Evolutionary conservation across 2,113 vertebrate species (phyloP), one percentile per base, ranked within the genome.

Genomic region (Neolamprologus hecqui): DNA sequence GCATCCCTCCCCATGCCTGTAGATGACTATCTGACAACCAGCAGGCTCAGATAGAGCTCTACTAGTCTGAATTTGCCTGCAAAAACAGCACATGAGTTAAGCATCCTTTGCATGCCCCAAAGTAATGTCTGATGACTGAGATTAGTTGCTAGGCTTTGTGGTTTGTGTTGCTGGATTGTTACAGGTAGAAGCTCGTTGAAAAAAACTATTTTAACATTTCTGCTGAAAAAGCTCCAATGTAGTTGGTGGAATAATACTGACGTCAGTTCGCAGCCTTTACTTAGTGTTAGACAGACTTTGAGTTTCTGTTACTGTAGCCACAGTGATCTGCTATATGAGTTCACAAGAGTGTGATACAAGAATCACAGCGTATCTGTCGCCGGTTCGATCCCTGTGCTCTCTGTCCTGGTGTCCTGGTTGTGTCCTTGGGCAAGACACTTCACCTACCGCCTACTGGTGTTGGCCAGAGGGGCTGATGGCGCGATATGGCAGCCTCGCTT

Each of bases 21-120:
- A 86, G 70, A 80, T 82, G 57, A 58, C 23, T 80, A 35, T 85
- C 63, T 37, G 53, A 57, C 81, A 60, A n/a, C 88, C 85, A 84
- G 84, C 79, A 87, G 40, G 84, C 40, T 70, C 12, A 70, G 9
- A 63, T 80, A n/a, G n/a, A 86, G 73, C 58, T 86, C 79, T 79
- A n/a, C 90, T 81, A 12, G 90, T 93, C 91, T 86, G 91, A 79
- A 90, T 82, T 63, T 82, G 83, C 80, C 81, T 70, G 21, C 40
- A 82, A 84, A 89, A 88, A 88, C 54, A 83, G 55, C 79, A 77
- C 85, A 89, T 86, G 68, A 79, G 79, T 87, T 65, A 83, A 70
- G 54, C 83, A 84, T 84, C 13, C 37, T n/a, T 11, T 33, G 4
- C 81, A 53, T 85, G 79, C 79, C 87, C 83, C 28, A 75, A 85